Evolutionary conservation across 2,797 vertebrate genomes (phyloP), one percentile per base, ranked within the genome.

Genomic region (Merluccius polli): DNA sequence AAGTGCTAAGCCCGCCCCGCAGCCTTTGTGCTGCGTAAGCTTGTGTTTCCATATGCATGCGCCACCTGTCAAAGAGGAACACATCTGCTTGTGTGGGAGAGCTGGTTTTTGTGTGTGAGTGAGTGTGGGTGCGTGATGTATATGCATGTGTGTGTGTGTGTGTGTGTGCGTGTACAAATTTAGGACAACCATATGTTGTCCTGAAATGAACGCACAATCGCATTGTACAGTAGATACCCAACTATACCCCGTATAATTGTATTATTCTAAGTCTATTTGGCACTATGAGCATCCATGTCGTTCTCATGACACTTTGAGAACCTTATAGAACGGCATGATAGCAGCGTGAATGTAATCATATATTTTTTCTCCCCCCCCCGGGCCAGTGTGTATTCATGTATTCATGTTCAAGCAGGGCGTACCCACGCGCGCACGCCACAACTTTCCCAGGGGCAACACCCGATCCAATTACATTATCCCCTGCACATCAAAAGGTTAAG

Each of bases 401-500:
- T 82, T 82, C 77, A 76, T 75, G 78, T 77, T 73, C 82, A 82
- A 82, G 48, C 48, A 13, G 15, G 48, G 21, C 48, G 38, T 31
- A 30, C 38, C 13, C 13, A n/a, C 24, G 73, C 24, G 73, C 48
- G 52, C 80, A 84, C 83, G 85, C 80, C 82, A 84, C 79, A 79
- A 77, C 75, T 83, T 89, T 88, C 84, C 84, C 87, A 79, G 67
- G 79, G 85, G 86, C 82, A 84, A 81, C 13, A 88, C 83, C 86
- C 86, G 87, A 92, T 92, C 89, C 85, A 85, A 80, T 91, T 92
- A 90, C 91, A 91, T 90, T 92, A 92, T 89, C 87, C 85, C 75
- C 71, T 7, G 48, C 74, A 90, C 91, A 92, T 92, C 86, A 93
- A 94, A 93, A 91, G 88, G 92, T 93, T 92, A 93, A 93, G 87